Percentiles rank a stretch among this genome's conserved stretches.
Conservation (phyloP, 53 echinoderm and acorn worm species). For the Glandiceps talaboti region DNA sequence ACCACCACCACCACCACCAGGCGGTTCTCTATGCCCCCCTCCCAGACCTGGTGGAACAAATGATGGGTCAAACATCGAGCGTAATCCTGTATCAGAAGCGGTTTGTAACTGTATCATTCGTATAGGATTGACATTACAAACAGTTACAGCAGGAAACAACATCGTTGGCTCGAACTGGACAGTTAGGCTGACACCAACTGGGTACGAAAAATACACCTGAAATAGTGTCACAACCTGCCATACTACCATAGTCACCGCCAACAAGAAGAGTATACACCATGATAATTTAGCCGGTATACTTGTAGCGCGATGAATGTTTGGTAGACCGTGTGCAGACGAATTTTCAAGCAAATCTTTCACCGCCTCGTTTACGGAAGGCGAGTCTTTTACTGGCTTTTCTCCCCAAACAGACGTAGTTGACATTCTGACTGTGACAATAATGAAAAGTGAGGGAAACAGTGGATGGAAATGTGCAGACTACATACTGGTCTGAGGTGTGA, state of each 20-base stretch:
- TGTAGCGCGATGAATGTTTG: conserved; percentile 63
- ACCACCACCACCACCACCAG: too few relatives aligned
- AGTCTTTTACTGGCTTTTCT: too few relatives aligned
- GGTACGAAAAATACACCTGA: conserved; percentile 18
- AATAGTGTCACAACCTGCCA: conserved; percentile 25
- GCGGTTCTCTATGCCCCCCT: background rate
- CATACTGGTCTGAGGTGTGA: too few relatives aligned
- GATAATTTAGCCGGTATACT: conserved; percentile 9
- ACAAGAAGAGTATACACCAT: conserved; percentile 19
- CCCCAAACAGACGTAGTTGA: too few relatives aligned
- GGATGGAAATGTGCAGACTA: too few relatives aligned
- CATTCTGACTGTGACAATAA: too few relatives aligned
- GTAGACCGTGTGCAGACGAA: conserved; percentile 68
- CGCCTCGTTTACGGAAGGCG: background rate
- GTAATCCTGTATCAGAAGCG: background rate
- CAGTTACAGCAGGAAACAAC: background rate
- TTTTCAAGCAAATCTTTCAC: background rate
- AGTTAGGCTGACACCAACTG: conserved; percentile 30
- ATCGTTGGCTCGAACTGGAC: background rate
- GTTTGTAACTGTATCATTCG: background rate
- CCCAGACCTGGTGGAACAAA: background rate
- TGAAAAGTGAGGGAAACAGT: too few relatives aligned
- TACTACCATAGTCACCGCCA: conserved; percentile 7
- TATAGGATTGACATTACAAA: background rate
- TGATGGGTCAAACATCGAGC: background rate